Conservation (phyloP, 2,113 vertebrate species). For the Zootoca vivipara region DNA sequence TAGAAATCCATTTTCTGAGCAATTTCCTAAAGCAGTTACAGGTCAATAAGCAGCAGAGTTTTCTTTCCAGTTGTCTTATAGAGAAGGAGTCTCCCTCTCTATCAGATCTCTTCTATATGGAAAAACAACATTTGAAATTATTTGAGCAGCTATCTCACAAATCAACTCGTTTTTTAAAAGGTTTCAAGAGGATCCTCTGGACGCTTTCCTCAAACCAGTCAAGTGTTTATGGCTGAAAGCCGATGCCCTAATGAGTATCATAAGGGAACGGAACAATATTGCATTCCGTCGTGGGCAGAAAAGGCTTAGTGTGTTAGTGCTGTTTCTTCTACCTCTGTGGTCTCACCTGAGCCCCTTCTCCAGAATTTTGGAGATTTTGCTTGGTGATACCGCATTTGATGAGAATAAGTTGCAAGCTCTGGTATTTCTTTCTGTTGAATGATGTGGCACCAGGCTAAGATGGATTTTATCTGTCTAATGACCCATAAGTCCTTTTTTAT, state of each 20-base stretch:
- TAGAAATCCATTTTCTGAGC: too few species aligned
- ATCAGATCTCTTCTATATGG: neutral
- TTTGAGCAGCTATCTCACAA: constrained; percentile 3
- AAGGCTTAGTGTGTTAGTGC: too few species aligned
- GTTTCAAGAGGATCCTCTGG: neutral
- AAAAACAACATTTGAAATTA: neutral
- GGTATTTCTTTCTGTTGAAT: constrained; percentile 22
- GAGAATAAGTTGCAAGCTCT: neutral
- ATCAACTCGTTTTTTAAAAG: neutral
- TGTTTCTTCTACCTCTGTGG: neutral
- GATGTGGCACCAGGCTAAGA: constrained; percentile 8
- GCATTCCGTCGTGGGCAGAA: neutral
- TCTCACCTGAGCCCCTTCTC: neutral
- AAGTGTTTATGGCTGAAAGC: neutral
- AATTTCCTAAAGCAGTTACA: neutral
- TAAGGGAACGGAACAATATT: neutral
- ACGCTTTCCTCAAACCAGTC: neutral
- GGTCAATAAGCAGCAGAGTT: neutral
- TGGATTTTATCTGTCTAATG: constrained; percentile 24
- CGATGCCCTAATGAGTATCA: neutral
- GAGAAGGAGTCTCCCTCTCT: constrained; percentile 4
- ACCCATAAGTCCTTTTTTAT: constrained; percentile 20
- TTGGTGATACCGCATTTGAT: neutral
- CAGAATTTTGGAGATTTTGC: neutral
- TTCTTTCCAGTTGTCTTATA: neutral